Evolutionary conservation across 2,797 vertebrate genomes (phyloP).

Genomic region (Cygnus olor): DNA sequence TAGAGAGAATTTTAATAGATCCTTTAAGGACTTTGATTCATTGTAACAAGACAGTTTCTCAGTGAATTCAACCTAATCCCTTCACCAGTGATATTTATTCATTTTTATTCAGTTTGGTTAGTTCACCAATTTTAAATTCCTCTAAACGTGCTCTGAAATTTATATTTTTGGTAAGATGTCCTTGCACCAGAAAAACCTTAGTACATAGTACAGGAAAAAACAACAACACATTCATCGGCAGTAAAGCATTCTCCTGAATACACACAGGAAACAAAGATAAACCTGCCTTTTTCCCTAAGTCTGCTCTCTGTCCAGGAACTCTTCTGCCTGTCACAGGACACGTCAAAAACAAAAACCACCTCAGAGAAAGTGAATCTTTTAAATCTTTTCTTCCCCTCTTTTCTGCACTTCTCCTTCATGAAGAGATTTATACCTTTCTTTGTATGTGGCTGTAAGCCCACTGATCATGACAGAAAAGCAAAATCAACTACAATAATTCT

Average conservation of each 20-base stretch:
- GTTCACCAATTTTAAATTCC: not conserved
- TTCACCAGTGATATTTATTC: not conserved
- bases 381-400: not conserved
- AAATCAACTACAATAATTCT: not conserved
- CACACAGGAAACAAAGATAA: not conserved
- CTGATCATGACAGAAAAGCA: not conserved
- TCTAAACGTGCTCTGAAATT: not conserved
- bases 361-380: not conserved
- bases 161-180: not conserved
- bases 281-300: not conserved
- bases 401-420: not conserved
- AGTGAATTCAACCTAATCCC: not conserved
- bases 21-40: not conserved
- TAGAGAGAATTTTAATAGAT: not conserved
- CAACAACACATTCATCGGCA: not conserved
- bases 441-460: not conserved
- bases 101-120: not conserved
- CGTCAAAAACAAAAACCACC: not conserved
- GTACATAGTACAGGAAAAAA: not conserved
- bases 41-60: not conserved
- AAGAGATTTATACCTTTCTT: not conserved
- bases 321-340: not conserved
- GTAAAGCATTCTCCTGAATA: not conserved
- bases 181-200: not conserved
- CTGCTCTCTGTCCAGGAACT: not conserved